Percentiles rank a stretch among this genome's conserved stretches.
Conservation (phyloP, 2,888 invertebrate genomes). For the Lepidonotus clava region DNA sequence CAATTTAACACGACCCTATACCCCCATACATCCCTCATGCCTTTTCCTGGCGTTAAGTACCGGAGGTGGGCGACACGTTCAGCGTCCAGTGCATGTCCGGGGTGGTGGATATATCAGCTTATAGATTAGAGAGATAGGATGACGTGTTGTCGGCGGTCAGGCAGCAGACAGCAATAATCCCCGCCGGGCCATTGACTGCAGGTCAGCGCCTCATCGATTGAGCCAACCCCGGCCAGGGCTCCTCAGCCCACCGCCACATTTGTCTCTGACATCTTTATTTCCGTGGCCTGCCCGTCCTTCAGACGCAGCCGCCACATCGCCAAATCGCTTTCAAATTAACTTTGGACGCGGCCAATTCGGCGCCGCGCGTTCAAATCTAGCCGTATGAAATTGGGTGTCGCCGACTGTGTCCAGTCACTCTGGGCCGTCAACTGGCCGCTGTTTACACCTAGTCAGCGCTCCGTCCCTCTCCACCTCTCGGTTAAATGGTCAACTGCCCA, state of each 20-base stretch:
- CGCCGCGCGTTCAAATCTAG: constrained; percentile 15
- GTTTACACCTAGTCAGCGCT: neutral
- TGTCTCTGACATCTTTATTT: constrained; percentile 53
- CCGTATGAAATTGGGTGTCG: constrained; percentile 38
- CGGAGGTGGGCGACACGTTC: too few relatives aligned
- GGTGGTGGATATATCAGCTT: neutral
- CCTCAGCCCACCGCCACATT: constrained; percentile 19
- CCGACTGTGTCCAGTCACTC: neutral
- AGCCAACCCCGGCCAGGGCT: neutral
- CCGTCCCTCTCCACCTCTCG: neutral
- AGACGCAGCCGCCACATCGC: neutral
- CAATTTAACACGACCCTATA: too few relatives aligned
- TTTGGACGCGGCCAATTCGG: constrained; percentile 34
- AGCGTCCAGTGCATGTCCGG: too few relatives aligned
- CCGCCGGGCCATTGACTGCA: constrained; percentile 40
- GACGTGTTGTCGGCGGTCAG: neutral
- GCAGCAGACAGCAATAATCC: constrained; percentile 26
- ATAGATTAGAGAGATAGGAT: constrained; percentile 14
- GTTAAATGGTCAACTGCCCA: neutral
- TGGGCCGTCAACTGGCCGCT: neutral
- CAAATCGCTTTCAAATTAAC: constrained; percentile 52
- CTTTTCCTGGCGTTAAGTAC: too few relatives aligned
- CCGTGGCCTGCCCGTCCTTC: neutral
- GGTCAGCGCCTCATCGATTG: neutral
- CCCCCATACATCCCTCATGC: too few relatives aligned